Percentiles rank a stretch among this genome's conserved stretches.
Conservation (phyloP, 2,888 invertebrate species). For the Nemapogon koenigi region DNA sequence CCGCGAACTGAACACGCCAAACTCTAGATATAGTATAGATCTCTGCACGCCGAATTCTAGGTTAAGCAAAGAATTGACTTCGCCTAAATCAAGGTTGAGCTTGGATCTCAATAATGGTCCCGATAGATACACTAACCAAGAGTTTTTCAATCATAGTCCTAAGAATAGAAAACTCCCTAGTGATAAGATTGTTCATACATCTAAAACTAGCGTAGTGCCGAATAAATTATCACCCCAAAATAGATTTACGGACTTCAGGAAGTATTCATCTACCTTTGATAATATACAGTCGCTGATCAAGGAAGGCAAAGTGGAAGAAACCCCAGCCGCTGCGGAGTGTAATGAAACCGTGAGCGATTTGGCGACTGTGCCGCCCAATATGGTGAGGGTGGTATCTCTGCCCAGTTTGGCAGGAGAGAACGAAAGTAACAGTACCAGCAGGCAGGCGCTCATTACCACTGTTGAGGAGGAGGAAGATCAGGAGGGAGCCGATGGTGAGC, state of each 20-base stretch:
- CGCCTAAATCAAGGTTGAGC: conserved; percentile 67
- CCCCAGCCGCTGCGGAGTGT: conserved; percentile 46
- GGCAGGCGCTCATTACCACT: conserved; percentile 72
- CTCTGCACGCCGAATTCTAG: conserved; percentile 69
- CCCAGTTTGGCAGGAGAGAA: conserved; percentile 68
- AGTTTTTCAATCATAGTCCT: conserved; percentile 55
- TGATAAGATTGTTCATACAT: conserved; percentile 33
- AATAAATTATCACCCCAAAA: conserved; percentile 61
- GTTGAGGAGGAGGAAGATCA: conserved; percentile 76
- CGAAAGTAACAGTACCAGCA: conserved; percentile 54
- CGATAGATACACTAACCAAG: conserved; percentile 49
- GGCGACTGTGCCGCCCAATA: conserved; percentile 65
- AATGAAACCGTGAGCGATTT: conserved; percentile 69
- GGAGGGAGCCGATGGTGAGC: conserved; percentile 60
- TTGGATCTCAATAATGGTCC: conserved; percentile 66
- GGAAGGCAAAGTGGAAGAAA: conserved; percentile 70
- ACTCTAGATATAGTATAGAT: conserved; percentile 73
- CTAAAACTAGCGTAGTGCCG: conserved; percentile 36
- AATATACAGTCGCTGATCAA: conserved; percentile 76
- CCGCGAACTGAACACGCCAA: conserved; percentile 66
- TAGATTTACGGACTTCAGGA: conserved; percentile 68
- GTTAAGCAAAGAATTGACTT: conserved; percentile 63
- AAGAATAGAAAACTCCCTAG: conserved; percentile 44
- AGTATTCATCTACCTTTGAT: conserved; percentile 79
- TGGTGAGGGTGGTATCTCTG: conserved; percentile 73